These are phyloP conservation scores for Coelinius sp. DNA, from an alignment of 2,888 invertebrate species.

Conservation along the genomic window DNA sequence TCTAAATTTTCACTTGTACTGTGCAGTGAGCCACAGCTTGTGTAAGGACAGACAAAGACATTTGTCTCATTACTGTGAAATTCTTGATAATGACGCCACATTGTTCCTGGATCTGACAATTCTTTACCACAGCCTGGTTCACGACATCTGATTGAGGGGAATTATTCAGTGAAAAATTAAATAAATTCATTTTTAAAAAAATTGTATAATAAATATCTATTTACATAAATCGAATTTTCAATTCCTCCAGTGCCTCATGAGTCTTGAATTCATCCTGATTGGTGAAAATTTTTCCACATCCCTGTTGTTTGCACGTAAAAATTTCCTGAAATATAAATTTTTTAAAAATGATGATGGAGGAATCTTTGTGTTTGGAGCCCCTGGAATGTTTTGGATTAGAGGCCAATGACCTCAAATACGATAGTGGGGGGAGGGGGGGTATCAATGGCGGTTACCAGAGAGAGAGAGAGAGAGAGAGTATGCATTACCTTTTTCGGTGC, in stretches of 20 bases:
- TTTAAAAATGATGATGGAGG: too few species aligned
- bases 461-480: background rate
- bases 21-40: slow-evolving; percentile 64
- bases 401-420: slow-evolving; percentile 64
- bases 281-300: slow-evolving; percentile 67
- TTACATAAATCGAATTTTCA: slow-evolving; percentile 68
- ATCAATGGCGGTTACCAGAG: slow-evolving; percentile 39
- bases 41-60: slow-evolving; percentile 66
- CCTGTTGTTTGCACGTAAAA: slow-evolving; percentile 67
- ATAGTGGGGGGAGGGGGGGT: slow-evolving; percentile 9
- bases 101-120: slow-evolving; percentile 67
- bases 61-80: slow-evolving; percentile 68
- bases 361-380: slow-evolving; percentile 29
- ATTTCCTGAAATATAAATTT: slow-evolving; percentile 64
- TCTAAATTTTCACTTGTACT: slow-evolving; percentile 62
- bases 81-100: slow-evolving; percentile 70
- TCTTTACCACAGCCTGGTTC: slow-evolving; percentile 69
- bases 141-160: slow-evolving; percentile 58
- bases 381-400: slow-evolving; percentile 66
- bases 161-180: background rate
- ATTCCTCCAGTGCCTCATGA: slow-evolving; percentile 65
- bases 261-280: slow-evolving; percentile 67
- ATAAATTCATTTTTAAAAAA: background rate
- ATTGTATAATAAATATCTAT: slow-evolving; percentile 43
- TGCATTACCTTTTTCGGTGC: slow-evolving; percentile 67